These are phyloP conservation scores for Scomber japonicus DNA, from an alignment of 2,113 vertebrate species.

Conservation along the genomic window DNA sequence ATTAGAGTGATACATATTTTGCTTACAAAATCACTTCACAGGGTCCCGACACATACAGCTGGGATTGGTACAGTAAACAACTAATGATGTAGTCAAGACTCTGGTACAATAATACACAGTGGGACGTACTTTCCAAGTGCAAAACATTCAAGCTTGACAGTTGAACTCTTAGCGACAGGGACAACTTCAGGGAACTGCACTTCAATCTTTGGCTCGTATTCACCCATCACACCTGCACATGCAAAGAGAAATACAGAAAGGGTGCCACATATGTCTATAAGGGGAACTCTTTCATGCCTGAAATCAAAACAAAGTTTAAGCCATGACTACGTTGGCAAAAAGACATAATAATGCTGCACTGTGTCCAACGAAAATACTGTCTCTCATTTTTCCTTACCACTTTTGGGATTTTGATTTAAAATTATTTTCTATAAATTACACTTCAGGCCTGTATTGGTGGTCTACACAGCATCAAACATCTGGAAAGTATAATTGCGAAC, in stretches of 20 bases:
- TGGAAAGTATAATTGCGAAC: background rate
- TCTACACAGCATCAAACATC: background rate
- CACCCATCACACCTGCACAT: constrained; percentile 94
- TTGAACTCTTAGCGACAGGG: constrained; percentile 91
- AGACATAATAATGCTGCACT: background rate
- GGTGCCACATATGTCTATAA: constrained; percentile 1
- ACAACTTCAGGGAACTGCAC: constrained; percentile 94
- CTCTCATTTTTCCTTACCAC: background rate
- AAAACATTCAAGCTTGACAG: constrained; percentile 95
- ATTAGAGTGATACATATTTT: constrained; percentile 31
- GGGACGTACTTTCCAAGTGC: constrained; percentile 96
- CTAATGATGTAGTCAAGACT: constrained; percentile 3
- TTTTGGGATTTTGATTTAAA: background rate
- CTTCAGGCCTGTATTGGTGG: background rate
- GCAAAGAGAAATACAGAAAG: constrained; percentile 41
- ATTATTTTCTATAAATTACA: background rate
- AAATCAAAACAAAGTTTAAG: constrained; percentile 25
- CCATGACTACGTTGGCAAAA: background rate
- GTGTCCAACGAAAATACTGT: background rate
- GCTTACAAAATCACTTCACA: constrained; percentile 15
- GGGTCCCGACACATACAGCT: constrained; percentile 13
- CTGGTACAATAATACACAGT: constrained; percentile 21
- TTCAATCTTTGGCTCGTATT: constrained; percentile 98
- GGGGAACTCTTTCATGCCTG: constrained; percentile 27
- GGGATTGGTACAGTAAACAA: constrained; percentile 28